Evolutionary conservation across 2,113 vertebrate genomes (phyloP).

Genomic region (Okapia johnstoni): DNA sequence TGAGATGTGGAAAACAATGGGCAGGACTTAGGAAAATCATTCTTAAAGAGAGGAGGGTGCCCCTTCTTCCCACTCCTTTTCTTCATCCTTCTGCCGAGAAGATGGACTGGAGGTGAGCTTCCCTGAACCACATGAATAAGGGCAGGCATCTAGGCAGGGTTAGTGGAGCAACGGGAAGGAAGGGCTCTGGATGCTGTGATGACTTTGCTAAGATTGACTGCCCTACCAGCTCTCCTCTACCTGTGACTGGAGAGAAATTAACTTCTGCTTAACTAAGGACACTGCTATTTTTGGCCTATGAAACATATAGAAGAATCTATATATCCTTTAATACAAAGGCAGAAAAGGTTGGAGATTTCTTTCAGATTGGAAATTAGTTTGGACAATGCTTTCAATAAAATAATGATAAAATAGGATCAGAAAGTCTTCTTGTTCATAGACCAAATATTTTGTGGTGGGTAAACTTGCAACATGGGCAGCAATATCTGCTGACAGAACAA

Average conservation of each 20-base stretch:
- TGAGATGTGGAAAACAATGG: background rate
- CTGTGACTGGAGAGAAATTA: background rate
- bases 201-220: background rate
- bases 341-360: background rate
- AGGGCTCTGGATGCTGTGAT: background rate
- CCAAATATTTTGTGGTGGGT: background rate
- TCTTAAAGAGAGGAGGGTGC: background rate
- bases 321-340: background rate
- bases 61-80: background rate
- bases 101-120: background rate
- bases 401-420: constrained; percentile 12
- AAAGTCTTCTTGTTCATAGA: background rate
- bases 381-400: constrained; percentile 16
- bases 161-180: background rate
- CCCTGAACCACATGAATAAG: background rate
- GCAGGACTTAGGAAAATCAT: background rate
- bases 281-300: background rate
- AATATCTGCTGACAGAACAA: background rate
- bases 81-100: background rate
- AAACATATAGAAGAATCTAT: background rate
- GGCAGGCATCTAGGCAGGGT: background rate
- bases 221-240: background rate
- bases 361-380: background rate
- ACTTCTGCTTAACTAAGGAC: background rate
- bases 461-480: background rate